phyloP scores from a whole-genome alignment of 35 echinoderm and acorn worm genomes.

The Apostichopus japonicus region DNA sequence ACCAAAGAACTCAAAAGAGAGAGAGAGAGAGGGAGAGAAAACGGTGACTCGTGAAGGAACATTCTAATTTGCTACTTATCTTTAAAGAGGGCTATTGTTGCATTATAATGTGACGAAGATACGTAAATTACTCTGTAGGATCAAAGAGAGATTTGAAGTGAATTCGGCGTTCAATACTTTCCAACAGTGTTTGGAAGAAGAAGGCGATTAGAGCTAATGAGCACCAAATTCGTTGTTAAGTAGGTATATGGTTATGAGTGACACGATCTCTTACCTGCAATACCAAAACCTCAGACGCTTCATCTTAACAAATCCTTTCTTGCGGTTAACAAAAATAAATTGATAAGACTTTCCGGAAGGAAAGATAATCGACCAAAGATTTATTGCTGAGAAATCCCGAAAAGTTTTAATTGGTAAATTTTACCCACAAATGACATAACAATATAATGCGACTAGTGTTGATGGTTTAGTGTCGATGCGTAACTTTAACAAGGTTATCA shows the following conservation, averaged over 20 bases:
- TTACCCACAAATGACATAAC: too few species aligned
- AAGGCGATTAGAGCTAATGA: constrained; percentile 33
- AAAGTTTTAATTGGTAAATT: too few species aligned
- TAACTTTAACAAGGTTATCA: too few species aligned
- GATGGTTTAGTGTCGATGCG: too few species aligned
- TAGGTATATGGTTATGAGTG: constrained; percentile 15
- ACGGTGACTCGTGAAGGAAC: constrained; percentile 20
- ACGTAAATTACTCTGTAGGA: constrained; percentile 35
- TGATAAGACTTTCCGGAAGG: too few species aligned
- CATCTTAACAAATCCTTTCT: too few species aligned
- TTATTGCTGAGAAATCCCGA: too few species aligned
- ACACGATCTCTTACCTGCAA: constrained; percentile 15
- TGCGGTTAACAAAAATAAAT: too few species aligned
- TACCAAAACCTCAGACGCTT: neutral
- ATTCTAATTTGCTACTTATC: constrained; percentile 38
- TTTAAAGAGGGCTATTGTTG: neutral
- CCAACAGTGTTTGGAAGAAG: constrained; percentile 25
- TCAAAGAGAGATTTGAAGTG: constrained; percentile 24
- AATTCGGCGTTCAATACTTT: constrained; percentile 22
- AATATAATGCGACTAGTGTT: too few species aligned
- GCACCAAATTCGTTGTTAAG: neutral
- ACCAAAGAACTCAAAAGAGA: neutral
- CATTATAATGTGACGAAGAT: neutral
- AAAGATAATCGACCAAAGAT: too few species aligned
- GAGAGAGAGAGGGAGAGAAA: neutral